Conservation (phyloP, 1,140 invertebrate species). For the Plectrocnemia conspersa region DNA sequence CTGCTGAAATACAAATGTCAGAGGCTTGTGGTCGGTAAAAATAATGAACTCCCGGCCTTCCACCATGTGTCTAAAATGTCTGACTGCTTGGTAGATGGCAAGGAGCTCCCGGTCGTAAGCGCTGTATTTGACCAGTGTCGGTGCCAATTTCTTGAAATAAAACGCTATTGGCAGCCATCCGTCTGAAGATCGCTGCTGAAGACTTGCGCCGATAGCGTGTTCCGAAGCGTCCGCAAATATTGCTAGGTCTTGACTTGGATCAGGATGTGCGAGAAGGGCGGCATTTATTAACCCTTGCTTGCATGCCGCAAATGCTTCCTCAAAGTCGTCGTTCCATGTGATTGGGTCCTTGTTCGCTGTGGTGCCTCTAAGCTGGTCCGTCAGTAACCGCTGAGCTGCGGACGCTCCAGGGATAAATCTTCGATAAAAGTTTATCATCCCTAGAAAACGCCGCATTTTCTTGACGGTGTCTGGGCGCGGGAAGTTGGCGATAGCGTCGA, state of each 20-base stretch:
- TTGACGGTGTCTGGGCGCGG: slow-evolving; percentile 37
- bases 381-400: slow-evolving; percentile 23
- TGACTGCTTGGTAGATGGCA: slow-evolving; percentile 44
- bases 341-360: slow-evolving; percentile 34
- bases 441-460: slow-evolving; percentile 42
- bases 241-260: slow-evolving; percentile 19
- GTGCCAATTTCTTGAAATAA: slow-evolving; percentile 39
- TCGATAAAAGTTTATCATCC: slow-evolving; percentile 44
- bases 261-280: slow-evolving; percentile 36
- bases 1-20: too few relatives aligned
- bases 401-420: slow-evolving; percentile 37
- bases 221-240: slow-evolving; percentile 41
- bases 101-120: slow-evolving; percentile 44
- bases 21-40: too few relatives aligned
- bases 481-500: slow-evolving; percentile 37
- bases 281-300: slow-evolving; percentile 39
- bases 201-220: slow-evolving; percentile 38
- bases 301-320: slow-evolving; percentile 40
- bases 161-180: slow-evolving; percentile 40
- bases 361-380: too few relatives aligned
- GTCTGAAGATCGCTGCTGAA: slow-evolving; percentile 38
- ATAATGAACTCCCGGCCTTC: slow-evolving; percentile 16
- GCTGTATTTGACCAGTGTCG: slow-evolving; percentile 37
- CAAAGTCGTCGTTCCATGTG: slow-evolving; percentile 36
- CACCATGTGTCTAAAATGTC: slow-evolving; percentile 45